phyloP scores from a whole-genome alignment of 2,113 vertebrate species.

The Bos taurus region DNA sequence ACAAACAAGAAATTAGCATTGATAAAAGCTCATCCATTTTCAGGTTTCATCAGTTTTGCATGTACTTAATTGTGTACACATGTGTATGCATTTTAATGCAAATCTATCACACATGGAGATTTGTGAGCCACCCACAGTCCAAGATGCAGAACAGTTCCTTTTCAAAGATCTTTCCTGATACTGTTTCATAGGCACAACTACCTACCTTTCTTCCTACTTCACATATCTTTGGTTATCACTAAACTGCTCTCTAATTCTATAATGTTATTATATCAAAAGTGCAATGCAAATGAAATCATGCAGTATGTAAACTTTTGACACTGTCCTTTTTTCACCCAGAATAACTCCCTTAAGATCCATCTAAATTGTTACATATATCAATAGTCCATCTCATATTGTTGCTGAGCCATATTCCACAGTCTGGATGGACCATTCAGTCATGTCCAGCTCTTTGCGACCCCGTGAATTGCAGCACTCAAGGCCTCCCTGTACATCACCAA shows the following conservation, averaged over 20 bases:
- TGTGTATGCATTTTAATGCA: neutral
- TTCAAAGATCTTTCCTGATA: neutral
- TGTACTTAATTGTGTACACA: fast-evolving
- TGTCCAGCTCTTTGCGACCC: fast-evolving
- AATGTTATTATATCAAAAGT: neutral
- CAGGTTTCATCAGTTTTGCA: neutral
- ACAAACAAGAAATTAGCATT: neutral
- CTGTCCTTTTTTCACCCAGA: neutral
- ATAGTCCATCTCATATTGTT: neutral
- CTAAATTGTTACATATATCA: neutral
- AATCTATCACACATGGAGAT: neutral
- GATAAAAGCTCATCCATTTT: neutral
- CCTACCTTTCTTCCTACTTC: neutral
- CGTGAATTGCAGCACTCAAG: too few relatives aligned
- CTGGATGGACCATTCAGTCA: too few relatives aligned
- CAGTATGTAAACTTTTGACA: neutral
- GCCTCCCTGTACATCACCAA: too few relatives aligned
- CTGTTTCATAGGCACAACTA: neutral
- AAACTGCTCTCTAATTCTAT: neutral
- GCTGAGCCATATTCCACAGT: fast-evolving
- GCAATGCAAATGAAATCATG: neutral
- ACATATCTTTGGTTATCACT: neutral
- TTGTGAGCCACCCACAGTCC: neutral
- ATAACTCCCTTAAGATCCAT: neutral
- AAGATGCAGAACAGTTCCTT: neutral